A percentile compares a stretch with the other conserved stretches of the same genome.
Conservation (phyloP, 2,888 invertebrate species). For the Cyaniris semiargus region DNA sequence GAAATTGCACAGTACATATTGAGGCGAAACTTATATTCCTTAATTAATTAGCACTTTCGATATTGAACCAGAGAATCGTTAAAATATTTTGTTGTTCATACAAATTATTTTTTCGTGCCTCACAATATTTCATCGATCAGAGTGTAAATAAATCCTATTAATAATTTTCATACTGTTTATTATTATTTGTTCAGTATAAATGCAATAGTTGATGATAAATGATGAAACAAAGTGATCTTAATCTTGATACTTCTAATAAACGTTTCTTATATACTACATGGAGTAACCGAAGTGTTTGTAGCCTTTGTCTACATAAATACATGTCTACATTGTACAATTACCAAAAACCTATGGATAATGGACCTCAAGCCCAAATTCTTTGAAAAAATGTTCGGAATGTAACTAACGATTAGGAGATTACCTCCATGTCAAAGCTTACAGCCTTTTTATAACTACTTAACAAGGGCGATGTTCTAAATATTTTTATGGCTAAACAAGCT, state of each 20-base stretch:
- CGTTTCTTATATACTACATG: too few relatives aligned
- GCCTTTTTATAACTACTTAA: background rate
- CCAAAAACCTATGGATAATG: background rate
- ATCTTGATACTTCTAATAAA: too few relatives aligned
- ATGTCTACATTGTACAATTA: too few relatives aligned
- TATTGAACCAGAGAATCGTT: background rate
- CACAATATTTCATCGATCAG: background rate
- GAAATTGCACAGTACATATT: background rate
- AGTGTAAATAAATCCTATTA: too few relatives aligned
- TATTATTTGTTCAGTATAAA: too few relatives aligned
- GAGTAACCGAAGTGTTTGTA: too few relatives aligned
- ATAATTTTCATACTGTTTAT: too few relatives aligned
- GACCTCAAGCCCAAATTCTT: background rate
- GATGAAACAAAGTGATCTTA: too few relatives aligned
- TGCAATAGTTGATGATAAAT: too few relatives aligned
- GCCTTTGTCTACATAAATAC: too few relatives aligned
- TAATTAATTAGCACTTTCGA: background rate
- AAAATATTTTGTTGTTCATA: background rate
- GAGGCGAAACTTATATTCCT: background rate
- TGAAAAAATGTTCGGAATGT: background rate
- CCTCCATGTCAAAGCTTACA: conserved; percentile 7
- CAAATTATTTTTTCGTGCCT: background rate
- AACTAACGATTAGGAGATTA: background rate
- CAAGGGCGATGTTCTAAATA: too few relatives aligned
- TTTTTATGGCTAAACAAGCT: too few relatives aligned